Evolutionary conservation across 1,140 invertebrate species (phyloP).

Genomic region (Bradysia coprophila): DNA sequence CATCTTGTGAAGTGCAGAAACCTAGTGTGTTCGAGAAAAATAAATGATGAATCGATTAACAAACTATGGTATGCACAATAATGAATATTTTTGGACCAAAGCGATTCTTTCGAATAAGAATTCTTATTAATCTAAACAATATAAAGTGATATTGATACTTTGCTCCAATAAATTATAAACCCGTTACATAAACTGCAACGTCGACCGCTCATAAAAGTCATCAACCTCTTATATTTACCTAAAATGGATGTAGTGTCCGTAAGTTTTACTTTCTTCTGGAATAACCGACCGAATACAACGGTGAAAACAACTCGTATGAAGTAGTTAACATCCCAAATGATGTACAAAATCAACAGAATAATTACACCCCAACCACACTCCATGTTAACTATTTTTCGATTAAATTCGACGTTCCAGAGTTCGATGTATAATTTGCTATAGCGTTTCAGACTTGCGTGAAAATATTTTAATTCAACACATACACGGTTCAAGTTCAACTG

Average conservation of each 20-base stretch:
- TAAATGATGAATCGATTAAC: slow-evolving; percentile 1
- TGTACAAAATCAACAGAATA: slow-evolving; percentile 39
- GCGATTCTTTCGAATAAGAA: neutral
- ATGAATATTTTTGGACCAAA: neutral
- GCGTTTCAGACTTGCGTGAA: no score
- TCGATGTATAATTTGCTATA: no score
- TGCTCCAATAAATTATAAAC: neutral
- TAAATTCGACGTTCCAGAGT: no score
- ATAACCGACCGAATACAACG: slow-evolving; percentile 37
- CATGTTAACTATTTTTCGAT: no score
- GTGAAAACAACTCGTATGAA: slow-evolving; percentile 46
- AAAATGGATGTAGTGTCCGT: slow-evolving; percentile 49
- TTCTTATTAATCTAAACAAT: neutral
- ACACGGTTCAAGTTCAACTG: no score
- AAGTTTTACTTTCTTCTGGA: slow-evolving; percentile 43
- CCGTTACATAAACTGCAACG: slow-evolving; percentile 7
- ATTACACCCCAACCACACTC: slow-evolving; percentile 8
- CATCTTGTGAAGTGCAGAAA: slow-evolving; percentile 59
- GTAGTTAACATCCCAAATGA: slow-evolving; percentile 60
- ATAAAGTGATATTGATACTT: neutral
- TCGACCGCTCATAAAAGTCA: no score
- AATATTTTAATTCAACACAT: no score
- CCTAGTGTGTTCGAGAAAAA: slow-evolving; percentile 26
- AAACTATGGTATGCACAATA: slow-evolving; percentile 2
- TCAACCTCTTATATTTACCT: no score